phyloP scores from a whole-genome alignment of 2,797 vertebrate species.

The Peromyscus eremicus region DNA sequence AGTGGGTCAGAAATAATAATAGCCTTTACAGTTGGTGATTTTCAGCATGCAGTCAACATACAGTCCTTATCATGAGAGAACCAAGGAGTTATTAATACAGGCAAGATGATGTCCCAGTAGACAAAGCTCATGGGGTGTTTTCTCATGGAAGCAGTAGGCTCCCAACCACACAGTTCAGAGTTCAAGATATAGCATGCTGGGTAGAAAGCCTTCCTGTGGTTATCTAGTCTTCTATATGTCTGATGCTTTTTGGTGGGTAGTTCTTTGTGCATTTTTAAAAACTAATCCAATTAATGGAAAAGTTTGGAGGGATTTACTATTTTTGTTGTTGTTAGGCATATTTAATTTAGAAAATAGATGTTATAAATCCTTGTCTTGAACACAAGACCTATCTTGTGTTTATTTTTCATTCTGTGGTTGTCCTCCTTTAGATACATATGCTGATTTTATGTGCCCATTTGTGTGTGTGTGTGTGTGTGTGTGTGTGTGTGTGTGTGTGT shows the following conservation, averaged over 20 bases:
- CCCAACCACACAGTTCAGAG: background rate
- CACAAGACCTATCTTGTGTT: background rate
- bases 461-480: background rate
- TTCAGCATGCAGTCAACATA: background rate
- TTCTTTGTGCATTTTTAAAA: background rate
- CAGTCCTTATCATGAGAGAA: slow-evolving; percentile 11
- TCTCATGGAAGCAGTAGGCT: background rate
- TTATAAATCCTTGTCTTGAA: background rate
- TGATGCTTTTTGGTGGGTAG: background rate
- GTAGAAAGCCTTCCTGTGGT: background rate
- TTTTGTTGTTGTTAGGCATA: slow-evolving; percentile 25
- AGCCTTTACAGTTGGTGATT: background rate
- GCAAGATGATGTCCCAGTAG: background rate
- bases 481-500: background rate
- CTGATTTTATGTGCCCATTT: background rate
- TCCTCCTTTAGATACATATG: background rate
- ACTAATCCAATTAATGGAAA: slow-evolving; percentile 16
- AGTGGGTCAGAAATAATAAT: background rate
- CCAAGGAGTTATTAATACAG: background rate
- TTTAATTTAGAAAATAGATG: slow-evolving; percentile 17
- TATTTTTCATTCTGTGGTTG: background rate
- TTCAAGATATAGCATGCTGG: background rate
- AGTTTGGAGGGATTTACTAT: background rate
- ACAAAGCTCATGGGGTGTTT: background rate
- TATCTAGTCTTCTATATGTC: background rate